These are phyloP conservation scores for Rotaria magnacalcarata DNA, from an alignment of 2,888 invertebrate species.

Conservation along the genomic window DNA sequence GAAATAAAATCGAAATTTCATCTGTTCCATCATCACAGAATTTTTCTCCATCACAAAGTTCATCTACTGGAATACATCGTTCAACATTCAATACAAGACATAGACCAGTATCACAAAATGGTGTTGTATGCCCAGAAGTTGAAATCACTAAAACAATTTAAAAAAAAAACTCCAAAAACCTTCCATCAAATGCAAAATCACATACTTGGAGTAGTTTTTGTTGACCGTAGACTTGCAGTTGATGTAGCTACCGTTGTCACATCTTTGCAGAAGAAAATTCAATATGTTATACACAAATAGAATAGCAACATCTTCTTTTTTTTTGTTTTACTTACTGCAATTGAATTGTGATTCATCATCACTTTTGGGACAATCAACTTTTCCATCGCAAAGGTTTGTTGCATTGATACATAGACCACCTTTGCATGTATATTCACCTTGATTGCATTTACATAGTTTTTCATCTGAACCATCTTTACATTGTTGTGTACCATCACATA, in stretches of 20 bases:
- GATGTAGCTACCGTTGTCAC: background rate
- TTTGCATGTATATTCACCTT: conserved; percentile 10
- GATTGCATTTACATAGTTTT: conserved; percentile 24
- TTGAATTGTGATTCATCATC: conserved; percentile 1
- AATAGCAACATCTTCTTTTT: too few species aligned
- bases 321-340: background rate
- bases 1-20: background rate
- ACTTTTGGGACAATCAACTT: background rate
- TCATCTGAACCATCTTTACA: conserved; percentile 48
- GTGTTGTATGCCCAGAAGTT: background rate
- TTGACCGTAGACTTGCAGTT: background rate
- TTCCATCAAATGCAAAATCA: background rate
- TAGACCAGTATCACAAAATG: background rate
- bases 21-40: conserved; percentile 17
- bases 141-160: background rate
- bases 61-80: background rate
- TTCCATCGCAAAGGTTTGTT: conserved; percentile 6
- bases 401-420: background rate
- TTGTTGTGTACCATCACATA: conserved; percentile 38
- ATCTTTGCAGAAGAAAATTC: background rate
- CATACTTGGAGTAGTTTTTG: background rate
- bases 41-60: background rate
- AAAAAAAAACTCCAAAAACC: too few species aligned
- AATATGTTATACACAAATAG: too few species aligned
- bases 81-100: background rate